phyloP scores from a whole-genome alignment of 2,113 vertebrate genomes.

The Zosterops hypoxanthus region DNA sequence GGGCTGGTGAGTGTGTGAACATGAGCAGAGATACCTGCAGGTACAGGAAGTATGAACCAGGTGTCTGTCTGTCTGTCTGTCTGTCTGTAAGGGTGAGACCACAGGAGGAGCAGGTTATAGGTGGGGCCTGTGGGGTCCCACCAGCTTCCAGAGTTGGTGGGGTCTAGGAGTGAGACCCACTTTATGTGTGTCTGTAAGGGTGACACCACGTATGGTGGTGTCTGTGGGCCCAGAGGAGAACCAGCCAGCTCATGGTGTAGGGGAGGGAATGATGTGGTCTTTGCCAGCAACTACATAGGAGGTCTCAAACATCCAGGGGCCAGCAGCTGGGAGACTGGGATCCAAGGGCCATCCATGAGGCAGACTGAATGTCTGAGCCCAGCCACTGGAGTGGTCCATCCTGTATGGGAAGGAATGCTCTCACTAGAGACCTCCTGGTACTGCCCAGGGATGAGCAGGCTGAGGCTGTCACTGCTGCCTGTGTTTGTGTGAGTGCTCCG shows the following conservation, averaged over 20 bases:
- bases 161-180: accelerated
- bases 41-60: neutral
- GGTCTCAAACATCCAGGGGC: neutral
- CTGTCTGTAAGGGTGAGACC: neutral
- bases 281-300: neutral
- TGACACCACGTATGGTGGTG: neutral
- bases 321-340: neutral
- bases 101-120: accelerated
- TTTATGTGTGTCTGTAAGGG: neutral
- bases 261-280: neutral
- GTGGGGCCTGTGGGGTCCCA: neutral
- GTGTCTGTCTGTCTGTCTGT: too few relatives aligned
- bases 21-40: accelerated
- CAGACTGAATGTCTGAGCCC: neutral
- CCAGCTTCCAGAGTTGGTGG: neutral
- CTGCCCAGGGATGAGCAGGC: neutral
- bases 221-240: neutral
- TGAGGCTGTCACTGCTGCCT: neutral
- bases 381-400: neutral
- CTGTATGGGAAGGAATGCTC: neutral
- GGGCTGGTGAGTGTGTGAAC: neutral
- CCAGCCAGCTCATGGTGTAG: neutral
- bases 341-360: neutral
- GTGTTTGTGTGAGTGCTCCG: neutral
- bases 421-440: neutral